Base-by-base conservation (phyloP, 2,113 vertebrate species). In the Felis chaus region DNA sequence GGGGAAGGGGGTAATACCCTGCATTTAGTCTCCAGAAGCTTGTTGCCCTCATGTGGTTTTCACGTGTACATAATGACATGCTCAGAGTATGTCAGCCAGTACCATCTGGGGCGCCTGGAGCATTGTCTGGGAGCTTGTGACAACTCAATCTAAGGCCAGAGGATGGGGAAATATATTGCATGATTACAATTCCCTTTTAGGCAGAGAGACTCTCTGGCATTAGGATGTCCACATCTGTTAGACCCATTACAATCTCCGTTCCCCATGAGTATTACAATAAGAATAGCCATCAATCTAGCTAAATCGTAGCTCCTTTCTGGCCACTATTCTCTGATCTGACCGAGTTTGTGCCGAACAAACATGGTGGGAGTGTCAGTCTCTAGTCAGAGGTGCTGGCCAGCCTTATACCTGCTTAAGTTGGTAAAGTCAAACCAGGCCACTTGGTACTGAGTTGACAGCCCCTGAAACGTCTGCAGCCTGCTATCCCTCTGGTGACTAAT, bases 51-150 rank as follows among this genome's bases (percentile, higher is more conserved):
- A 96, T 98, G 97, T 99, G 98, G 48, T 94, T 98, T 98, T 91
- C 98, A 98, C 97, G 98, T 98, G 98, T 95, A 98, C 3, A 4
- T 97, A 98, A 98, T 97, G 97, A 95, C 97, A 97, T 91, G 84
- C 97, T 97, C 79, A 21, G 95, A 98, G 94, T 96, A 33, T 98
- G 96, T 98, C 97, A 98, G 98, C 96, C 96, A 90, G 98, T 98
- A 98, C 98, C 99, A 99, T 99, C 99, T 99, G 99, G n/a, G 84
- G 97, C 45, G 97, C 98, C 98, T 98, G 98, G 9, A 98, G 98
- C 98, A 95, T 87, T 93, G 98, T 98, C 98, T 99, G 97, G 92
- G 98, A 99, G 94, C 94, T 93, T 66, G 84, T 98, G 98, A 99
- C 98, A 98, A 98, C 98, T 99, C 98, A 99, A 98, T 98, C 98